These are phyloP conservation scores for Leptestheria dahalacensis DNA, from an alignment of 1,140 invertebrate species.

Conservation along the genomic window DNA sequence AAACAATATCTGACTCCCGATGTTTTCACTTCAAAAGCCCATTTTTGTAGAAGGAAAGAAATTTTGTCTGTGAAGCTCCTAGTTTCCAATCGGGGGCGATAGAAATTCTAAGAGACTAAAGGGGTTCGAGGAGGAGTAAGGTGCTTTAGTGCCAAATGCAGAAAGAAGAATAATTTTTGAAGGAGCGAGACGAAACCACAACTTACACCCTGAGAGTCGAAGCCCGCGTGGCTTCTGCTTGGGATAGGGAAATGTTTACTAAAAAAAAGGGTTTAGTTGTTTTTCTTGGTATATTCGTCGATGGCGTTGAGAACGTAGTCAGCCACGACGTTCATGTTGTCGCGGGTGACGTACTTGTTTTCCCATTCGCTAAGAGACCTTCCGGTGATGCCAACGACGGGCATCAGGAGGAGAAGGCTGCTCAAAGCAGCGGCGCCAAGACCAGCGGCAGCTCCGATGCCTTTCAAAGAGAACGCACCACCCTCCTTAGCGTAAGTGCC, in stretches of 20 bases:
- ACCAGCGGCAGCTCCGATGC: constrained; percentile 9
- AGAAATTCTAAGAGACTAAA: no score
- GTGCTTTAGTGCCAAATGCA: no score
- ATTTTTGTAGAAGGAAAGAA: neutral
- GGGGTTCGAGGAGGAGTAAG: no score
- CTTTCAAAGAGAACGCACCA: neutral
- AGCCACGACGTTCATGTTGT: constrained; percentile 14
- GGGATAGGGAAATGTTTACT: neutral
- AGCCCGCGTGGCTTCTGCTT: neutral
- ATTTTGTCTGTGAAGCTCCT: no score
- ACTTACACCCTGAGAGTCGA: neutral
- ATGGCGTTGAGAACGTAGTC: constrained; percentile 11
- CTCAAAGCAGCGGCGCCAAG: constrained; percentile 1
- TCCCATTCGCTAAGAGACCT: constrained; percentile 11
- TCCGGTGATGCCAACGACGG: constrained; percentile 9
- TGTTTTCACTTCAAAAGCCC: neutral
- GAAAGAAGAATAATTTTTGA: no score
- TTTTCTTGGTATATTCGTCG: constrained; percentile 1
- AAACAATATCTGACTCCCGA: neutral
- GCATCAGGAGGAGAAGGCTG: constrained; percentile 5
- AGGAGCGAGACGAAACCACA: neutral
- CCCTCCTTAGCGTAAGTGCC: constrained; percentile 6
- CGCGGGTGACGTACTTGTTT: constrained; percentile 9
- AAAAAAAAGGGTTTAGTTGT: neutral
- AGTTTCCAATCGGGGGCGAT: no score